phyloP scores from a whole-genome alignment of 2,113 vertebrate species.

The Bos indicus region DNA sequence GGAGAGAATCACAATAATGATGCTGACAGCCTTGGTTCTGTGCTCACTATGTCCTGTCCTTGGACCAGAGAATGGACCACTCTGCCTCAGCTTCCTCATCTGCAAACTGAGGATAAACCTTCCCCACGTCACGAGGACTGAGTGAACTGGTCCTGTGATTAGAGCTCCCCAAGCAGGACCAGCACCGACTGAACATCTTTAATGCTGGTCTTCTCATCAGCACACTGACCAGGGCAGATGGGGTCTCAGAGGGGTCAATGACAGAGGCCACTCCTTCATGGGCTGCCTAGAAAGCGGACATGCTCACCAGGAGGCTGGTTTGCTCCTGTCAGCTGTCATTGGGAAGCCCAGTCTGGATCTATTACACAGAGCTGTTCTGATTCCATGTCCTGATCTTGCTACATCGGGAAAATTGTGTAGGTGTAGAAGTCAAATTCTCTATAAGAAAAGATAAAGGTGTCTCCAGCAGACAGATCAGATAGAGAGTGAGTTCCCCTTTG shows the following conservation, averaged over 20 bases:
- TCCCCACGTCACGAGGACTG: too few relatives aligned
- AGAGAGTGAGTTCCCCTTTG: neutral
- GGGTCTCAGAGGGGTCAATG: neutral
- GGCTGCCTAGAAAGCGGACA: neutral
- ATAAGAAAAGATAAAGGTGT: neutral
- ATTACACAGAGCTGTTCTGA: neutral
- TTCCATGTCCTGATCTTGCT: neutral
- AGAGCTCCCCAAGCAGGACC: too few relatives aligned
- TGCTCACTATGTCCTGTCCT: neutral
- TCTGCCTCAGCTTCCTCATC: neutral
- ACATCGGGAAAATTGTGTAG: neutral
- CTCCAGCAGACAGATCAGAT: neutral
- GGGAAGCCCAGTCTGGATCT: neutral
- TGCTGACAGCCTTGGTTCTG: neutral
- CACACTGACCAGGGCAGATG: neutral
- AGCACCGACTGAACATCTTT: fast-evolving
- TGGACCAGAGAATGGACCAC: neutral
- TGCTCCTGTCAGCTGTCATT: neutral
- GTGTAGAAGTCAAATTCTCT: neutral
- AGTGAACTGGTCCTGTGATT: neutral
- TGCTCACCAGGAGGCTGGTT: neutral
- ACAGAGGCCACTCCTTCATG: neutral
- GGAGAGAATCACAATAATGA: neutral
- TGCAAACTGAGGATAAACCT: neutral
- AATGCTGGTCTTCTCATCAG: neutral